Conservation (phyloP, 2,888 invertebrate species). For the Tribolium freemani region DNA sequence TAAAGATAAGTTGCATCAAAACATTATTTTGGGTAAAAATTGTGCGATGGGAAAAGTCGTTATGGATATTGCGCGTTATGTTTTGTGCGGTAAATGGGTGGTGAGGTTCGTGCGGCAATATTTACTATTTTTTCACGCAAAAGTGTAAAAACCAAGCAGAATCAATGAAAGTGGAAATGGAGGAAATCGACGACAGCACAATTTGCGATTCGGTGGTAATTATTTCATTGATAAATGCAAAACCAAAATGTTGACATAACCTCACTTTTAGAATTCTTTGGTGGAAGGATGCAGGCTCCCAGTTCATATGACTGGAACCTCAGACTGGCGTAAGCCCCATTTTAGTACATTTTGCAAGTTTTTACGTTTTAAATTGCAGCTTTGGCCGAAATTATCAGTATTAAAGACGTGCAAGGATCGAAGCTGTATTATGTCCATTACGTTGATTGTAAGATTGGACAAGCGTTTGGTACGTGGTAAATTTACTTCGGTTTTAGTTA, state of each 20-base stretch:
- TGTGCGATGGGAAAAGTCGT: not conserved
- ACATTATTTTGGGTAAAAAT: not conserved
- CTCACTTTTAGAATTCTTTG: conserved; percentile 76
- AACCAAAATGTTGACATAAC: conserved; percentile 16
- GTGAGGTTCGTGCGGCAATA: not conserved
- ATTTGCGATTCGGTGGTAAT: conserved; percentile 93
- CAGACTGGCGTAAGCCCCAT: conserved; percentile 88
- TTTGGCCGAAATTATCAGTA: conserved; percentile 95
- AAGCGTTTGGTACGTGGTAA: not conserved
- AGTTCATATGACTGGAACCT: conserved; percentile 92
- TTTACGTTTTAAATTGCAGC: conserved; percentile 72
- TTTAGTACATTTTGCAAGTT: conserved; percentile 32
- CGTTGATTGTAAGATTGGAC: conserved; percentile 92
- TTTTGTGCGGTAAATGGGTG: not conserved
- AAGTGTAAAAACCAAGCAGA: conserved; percentile 7
- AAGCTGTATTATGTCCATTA: conserved; percentile 95
- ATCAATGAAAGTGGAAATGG: conserved; percentile 68
- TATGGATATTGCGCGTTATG: not conserved
- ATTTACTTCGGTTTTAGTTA: conserved; percentile 74
- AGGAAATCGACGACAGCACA: conserved; percentile 73
- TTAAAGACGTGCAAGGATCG: conserved; percentile 83
- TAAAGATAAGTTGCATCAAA: no score
- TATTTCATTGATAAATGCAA: conserved; percentile 44
- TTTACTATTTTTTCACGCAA: not conserved
- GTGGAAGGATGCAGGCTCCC: conserved; percentile 96